phyloP scores from a whole-genome alignment of 2,113 vertebrate species.

The Alouatta palliata region DNA sequence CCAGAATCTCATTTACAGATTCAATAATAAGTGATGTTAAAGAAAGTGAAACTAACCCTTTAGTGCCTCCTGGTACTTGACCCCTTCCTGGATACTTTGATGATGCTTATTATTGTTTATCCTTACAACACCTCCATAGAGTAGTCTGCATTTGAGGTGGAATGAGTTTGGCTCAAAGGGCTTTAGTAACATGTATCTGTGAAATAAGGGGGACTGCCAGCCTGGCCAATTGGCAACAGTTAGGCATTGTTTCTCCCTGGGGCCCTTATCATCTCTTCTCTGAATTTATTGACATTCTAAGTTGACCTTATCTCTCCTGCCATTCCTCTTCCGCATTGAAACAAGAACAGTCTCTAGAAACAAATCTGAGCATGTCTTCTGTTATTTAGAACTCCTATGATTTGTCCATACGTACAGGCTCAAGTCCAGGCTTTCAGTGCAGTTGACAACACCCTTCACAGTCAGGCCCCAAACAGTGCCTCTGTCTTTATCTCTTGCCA shows the following conservation, averaged over 20 bases:
- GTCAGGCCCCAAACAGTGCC: rapidly evolving
- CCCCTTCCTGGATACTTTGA: neutral
- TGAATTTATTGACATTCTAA: neutral
- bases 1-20: neutral
- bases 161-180: neutral
- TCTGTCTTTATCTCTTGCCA: neutral
- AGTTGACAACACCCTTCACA: neutral
- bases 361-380: neutral
- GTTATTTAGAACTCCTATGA: neutral
- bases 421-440: neutral
- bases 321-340: neutral
- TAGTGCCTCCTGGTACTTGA: neutral
- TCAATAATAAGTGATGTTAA: neutral
- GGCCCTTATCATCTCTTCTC: neutral
- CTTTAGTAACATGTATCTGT: neutral
- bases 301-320: neutral
- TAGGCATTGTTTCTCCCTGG: neutral
- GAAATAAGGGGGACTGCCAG: neutral
- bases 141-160: neutral
- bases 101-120: neutral
- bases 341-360: neutral
- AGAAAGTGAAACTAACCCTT: neutral
- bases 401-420: neutral
- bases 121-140: neutral
- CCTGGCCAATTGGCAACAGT: neutral